Conservation (phyloP, 1,140 invertebrate genomes). For the Macrosteles quadrilineatus region DNA sequence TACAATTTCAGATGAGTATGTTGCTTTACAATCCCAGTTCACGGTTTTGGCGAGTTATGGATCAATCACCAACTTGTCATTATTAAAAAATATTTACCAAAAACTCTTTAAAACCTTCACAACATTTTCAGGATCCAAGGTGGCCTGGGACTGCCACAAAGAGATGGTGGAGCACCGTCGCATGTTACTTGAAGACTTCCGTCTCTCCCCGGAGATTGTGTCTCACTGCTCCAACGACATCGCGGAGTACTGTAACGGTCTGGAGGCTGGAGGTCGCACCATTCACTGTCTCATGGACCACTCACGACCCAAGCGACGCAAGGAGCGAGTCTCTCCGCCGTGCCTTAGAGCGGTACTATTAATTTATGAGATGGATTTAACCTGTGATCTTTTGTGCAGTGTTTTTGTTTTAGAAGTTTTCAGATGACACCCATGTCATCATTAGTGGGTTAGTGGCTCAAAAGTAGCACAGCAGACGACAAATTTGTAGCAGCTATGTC, state of each 20-base stretch:
- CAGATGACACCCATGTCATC: too few species aligned
- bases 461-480: too few species aligned
- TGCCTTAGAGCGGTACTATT: conserved; percentile 69
- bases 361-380: background rate
- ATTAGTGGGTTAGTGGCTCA: too few species aligned
- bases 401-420: background rate
- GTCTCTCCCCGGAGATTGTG: conserved; percentile 89
- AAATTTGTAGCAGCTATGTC: too few species aligned
- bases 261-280: conserved; percentile 81
- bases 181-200: conserved; percentile 91
- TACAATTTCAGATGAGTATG: too few species aligned
- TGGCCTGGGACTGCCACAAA: conserved; percentile 65
- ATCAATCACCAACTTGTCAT: too few species aligned
- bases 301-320: conserved; percentile 63
- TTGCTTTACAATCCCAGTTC: too few species aligned
- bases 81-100: too few species aligned
- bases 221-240: conserved; percentile 87
- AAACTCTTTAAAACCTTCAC: too few species aligned
- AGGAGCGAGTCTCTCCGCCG: conserved; percentile 61
- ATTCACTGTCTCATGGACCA: conserved; percentile 97
- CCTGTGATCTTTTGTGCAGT: conserved; percentile 28
- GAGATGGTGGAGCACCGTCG: conserved; percentile 91
- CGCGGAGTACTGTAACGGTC: conserved; percentile 61
- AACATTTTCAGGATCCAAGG: conserved; percentile 13
- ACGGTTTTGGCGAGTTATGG: too few species aligned